These are phyloP conservation scores for Siniperca scherzeri DNA, from an alignment of 2,797 vertebrate genomes.

Conservation along the genomic window DNA sequence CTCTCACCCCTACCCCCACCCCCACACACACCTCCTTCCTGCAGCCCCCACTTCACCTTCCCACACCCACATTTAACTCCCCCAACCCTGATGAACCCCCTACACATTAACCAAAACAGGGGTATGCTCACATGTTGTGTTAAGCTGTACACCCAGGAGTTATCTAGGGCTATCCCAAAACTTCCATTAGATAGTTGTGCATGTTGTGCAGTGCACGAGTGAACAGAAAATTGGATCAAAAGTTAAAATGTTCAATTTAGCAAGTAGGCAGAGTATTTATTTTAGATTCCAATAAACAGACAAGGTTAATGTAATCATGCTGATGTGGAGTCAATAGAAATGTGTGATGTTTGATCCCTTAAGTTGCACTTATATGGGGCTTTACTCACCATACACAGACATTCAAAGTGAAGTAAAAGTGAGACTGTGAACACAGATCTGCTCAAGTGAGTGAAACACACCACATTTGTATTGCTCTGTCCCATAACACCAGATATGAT, in stretches of 20 bases:
- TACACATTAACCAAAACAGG: slow-evolving; percentile 75
- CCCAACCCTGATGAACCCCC: slow-evolving; percentile 53
- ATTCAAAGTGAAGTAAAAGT: slow-evolving; percentile 49
- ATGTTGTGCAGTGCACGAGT: background rate
- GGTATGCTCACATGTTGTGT: slow-evolving; percentile 63
- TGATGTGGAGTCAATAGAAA: background rate
- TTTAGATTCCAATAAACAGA: background rate
- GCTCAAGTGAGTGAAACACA: background rate
- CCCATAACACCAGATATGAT: slow-evolving; percentile 67
- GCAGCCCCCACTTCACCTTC: slow-evolving; percentile 74
- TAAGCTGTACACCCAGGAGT: slow-evolving; percentile 50
- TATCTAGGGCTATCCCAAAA: slow-evolving; percentile 36
- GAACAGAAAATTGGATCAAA: background rate
- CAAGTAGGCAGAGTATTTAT: background rate
- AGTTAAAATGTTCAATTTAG: background rate
- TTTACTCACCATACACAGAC: background rate
- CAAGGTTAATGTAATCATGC: background rate
- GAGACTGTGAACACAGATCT: slow-evolving; percentile 32
- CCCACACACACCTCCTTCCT: slow-evolving; percentile 65
- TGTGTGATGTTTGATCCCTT: background rate
- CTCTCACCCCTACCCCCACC: slow-evolving; percentile 80
- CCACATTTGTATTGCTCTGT: slow-evolving; percentile 27
- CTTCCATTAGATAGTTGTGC: background rate
- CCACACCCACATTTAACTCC: slow-evolving; percentile 71
- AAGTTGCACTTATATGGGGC: background rate